Base-by-base conservation (phyloP, 2,113 vertebrate genomes). In the Nestor notabilis region DNA sequence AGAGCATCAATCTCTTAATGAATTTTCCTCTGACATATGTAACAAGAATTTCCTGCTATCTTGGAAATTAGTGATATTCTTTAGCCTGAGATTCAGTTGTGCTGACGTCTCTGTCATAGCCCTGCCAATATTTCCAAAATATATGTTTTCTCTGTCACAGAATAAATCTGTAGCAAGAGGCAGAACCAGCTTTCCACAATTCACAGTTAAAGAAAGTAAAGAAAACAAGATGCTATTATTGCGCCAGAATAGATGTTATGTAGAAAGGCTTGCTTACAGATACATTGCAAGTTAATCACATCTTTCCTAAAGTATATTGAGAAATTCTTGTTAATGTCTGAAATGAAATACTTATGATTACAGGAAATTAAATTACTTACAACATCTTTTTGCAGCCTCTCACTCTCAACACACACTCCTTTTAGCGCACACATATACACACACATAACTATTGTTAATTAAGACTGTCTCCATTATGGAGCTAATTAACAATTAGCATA, bases 401-500 rank as follows among this genome's bases (percentile, higher is more conserved):
- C 44, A 25, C 93, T 94, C 75, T 85, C 72, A 71, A n/a, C 74
- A 29, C 29, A 81, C 89, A 18, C 92, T 96, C 87, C 95, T 97
- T 97, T 93, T 52, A 86, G 78, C 47, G 70, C 97, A 53, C 84
- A 94, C 93, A 96, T 85, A 93, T 95, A 98, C 95, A 96, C 93
- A 95, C 93, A 92, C 97, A 98, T 94, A 98, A 98, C 98, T 98
- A 98, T 99, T 99, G 99, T 99, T 99, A 99, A 99, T 99, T 99
- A 99, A 99, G 98, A 99, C 97, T 98, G 98, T 98, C 98, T 98
- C 98, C 99, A 99, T 99, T 99, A 99, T 98, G 95, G 97, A 96
- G 94, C 99, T 99, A 99, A 99, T 99, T 99, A 99, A 99, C 99
- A 99, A 99, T 99, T 99, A 99, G 99, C 99, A 99, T 99, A 99